Evolutionary conservation across 2,888 invertebrate species (phyloP), one percentile per base, ranked within the genome.

Genomic region (Aproaerema taeniolella): DNA sequence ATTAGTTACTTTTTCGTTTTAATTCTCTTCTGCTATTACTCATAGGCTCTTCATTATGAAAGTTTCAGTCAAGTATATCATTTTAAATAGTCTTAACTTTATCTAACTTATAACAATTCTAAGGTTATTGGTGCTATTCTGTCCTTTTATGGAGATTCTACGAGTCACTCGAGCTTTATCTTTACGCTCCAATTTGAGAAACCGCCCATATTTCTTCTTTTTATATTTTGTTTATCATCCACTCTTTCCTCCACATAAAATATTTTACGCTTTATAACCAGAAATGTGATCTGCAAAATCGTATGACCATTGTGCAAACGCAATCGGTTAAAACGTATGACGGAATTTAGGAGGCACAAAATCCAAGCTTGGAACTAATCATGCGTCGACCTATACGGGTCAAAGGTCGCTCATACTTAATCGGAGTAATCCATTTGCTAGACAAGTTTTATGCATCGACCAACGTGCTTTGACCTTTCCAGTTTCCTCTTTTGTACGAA

Each of bases 391-490:
- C 63, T 70, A 72, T 71, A 66, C 65, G 70, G 76, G 72, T 67
- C 71, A 73, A 60, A 69, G 75, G 68, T 73, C 66, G 60, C 70
- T 75, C 71, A 75, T 69, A 71, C 75, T 73, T 81, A 82, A 81
- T 80, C 75, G 74, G 54, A 60, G 73, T 79, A 80, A 85, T 83
- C 76, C 74, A 76, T 83, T 80, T 68, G 67, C 61, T 58, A 75
- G 78, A 73, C 78, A 77, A 77, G 75, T 75, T 76, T 75, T 71
- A 70, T 61, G 66, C 65, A 54, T 45, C 55, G 61, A 35, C 78
- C 67, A 70, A 46, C 53, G 41, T 56, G 58, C 42, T 32, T 26
- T 58, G 82, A 70, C 52, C 76, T 55, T 28, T 47, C 52, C 41
- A 53, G 46, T 48, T 49, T 41, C 14, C 49, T 51, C 45, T 48